A percentile compares a stretch with the other conserved stretches of the same genome.
Conservation (phyloP, 1,140 invertebrate genomes). For the roundworm (Caenorhabditis elegans) region WBcel235 BX284604.4:10212001-10212500, state of each 20-base stretch:
- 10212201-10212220: neutral
- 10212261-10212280: neutral
- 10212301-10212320: neutral
- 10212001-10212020: neutral
- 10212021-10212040: too few species aligned
- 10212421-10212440: too few species aligned
- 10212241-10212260: neutral
- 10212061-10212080: neutral
- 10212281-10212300: neutral
- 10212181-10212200: neutral
- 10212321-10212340: neutral
- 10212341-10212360: too few species aligned
- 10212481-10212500: too few species aligned
- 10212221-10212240: constrained; percentile 4
- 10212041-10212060: neutral
- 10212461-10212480: too few species aligned
- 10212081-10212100: neutral
- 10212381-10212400: too few species aligned
- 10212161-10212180: neutral
- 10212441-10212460: too few species aligned
- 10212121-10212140: neutral
- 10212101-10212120: constrained; percentile 12
- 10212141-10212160: neutral
- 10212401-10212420: too few species aligned
- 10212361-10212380: too few species aligned